Evolutionary conservation across 2,113 vertebrate genomes (phyloP).

Genomic region (Cranoglanis bouderius): DNA sequence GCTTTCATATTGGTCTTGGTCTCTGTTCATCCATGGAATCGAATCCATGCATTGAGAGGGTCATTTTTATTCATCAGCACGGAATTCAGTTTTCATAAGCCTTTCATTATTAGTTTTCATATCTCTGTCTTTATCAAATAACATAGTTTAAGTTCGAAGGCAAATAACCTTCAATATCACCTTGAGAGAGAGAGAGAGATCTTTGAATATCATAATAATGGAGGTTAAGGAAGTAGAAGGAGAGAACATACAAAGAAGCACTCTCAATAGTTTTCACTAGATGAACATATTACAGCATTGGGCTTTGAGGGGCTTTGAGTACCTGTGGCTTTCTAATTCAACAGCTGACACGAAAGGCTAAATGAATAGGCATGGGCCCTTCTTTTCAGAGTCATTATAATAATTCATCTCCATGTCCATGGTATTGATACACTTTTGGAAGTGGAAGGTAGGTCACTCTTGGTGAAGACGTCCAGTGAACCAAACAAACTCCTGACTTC

Average conservation of each 20-base stretch:
- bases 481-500: slow-evolving; percentile 15
- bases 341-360: slow-evolving; percentile 51
- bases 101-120: slow-evolving; percentile 49
- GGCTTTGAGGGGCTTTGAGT: slow-evolving; percentile 27
- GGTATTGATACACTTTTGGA: slow-evolving; percentile 19
- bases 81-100: slow-evolving; percentile 43
- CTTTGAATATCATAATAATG: slow-evolving; percentile 34
- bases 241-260: slow-evolving; percentile 35
- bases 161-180: slow-evolving; percentile 43
- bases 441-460: slow-evolving; percentile 17
- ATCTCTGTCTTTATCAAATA: slow-evolving; percentile 46
- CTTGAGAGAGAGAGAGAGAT: slow-evolving; percentile 4
- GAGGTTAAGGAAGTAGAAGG: slow-evolving; percentile 6
- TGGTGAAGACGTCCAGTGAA: background rate
- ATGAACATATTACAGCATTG: slow-evolving; percentile 37
- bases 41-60: slow-evolving; percentile 7
- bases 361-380: slow-evolving; percentile 48
- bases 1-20: background rate
- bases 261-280: slow-evolving; percentile 16
- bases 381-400: slow-evolving; percentile 39
- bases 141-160: slow-evolving; percentile 15
- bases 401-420: slow-evolving; percentile 42
- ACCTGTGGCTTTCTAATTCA: slow-evolving; percentile 39
- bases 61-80: slow-evolving; percentile 39
- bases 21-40: background rate